These are phyloP conservation scores for Gnatocerus cornutus DNA, from an alignment of 2,888 invertebrate species.

Conservation along the genomic window DNA sequence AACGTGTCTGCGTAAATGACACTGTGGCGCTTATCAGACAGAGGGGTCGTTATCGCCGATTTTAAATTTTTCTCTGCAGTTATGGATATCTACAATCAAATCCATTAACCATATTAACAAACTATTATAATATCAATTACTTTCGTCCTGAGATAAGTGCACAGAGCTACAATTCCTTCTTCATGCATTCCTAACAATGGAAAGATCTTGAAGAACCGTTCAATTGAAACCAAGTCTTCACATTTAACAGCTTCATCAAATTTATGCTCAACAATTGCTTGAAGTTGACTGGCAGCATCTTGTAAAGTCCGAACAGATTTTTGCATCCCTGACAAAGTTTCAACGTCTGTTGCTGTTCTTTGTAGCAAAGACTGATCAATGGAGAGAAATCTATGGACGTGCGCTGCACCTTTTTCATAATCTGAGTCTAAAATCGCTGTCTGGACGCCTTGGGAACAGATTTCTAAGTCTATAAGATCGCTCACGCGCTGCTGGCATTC, in stretches of 20 bases:
- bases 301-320: constrained; percentile 83
- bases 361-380: constrained; percentile 91
- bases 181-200: constrained; percentile 94
- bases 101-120: background rate
- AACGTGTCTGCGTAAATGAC: constrained; percentile 90
- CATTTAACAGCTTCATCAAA: constrained; percentile 94
- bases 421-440: constrained; percentile 95
- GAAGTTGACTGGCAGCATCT: constrained; percentile 83
- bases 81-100: constrained; percentile 73
- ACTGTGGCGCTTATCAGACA: constrained; percentile 81
- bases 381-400: constrained; percentile 93
- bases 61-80: constrained; percentile 83
- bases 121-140: constrained; percentile 66
- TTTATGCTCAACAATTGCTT: constrained; percentile 81
- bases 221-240: constrained; percentile 92
- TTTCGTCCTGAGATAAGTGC: constrained; percentile 89
- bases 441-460: constrained; percentile 98
- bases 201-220: constrained; percentile 97
- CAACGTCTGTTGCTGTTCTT: constrained; percentile 85
- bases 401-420: constrained; percentile 97
- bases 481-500: constrained; percentile 96
- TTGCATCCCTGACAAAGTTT: constrained; percentile 80
- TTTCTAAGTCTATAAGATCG: constrained; percentile 94
- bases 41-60: constrained; percentile 77
- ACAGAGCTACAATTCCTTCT: constrained; percentile 91